Evolutionary conservation across 2,888 invertebrate species (phyloP).

Genomic region (Pegoplata infirma): DNA sequence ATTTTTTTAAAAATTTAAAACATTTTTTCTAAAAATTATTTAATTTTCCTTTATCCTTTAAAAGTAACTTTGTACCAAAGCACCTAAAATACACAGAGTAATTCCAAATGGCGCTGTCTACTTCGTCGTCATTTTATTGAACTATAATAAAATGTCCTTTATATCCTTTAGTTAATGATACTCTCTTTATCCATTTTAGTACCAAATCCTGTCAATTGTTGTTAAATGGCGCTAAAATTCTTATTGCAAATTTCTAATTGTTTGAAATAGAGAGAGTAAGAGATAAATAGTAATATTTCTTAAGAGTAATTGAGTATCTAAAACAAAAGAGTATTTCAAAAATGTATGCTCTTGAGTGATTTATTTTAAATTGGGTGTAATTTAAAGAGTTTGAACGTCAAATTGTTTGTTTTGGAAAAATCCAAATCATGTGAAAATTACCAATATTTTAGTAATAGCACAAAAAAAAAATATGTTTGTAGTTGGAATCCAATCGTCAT

Average conservation of each 20-base stretch:
- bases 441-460: neutral
- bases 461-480: too few species aligned
- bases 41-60: neutral
- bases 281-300: neutral
- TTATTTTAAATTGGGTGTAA: neutral
- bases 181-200: constrained; percentile 5
- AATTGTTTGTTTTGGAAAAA: neutral
- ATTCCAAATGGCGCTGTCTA: constrained; percentile 18
- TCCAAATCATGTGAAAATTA: neutral
- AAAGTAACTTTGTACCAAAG: neutral
- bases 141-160: neutral
- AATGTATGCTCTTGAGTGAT: constrained; percentile 15
- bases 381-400: neutral
- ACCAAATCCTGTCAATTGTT: constrained; percentile 13
- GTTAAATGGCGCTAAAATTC: constrained; percentile 10
- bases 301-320: too few species aligned
- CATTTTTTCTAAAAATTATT: neutral
- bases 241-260: neutral
- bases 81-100: too few species aligned
- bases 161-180: constrained; percentile 24
- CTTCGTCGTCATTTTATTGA: neutral
- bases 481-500: too few species aligned
- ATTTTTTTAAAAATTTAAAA: too few species aligned
- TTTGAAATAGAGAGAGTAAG: neutral
- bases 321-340: too few species aligned